Conservation (phyloP, 2,113 vertebrate species). For the Parotia lawesii region DNA sequence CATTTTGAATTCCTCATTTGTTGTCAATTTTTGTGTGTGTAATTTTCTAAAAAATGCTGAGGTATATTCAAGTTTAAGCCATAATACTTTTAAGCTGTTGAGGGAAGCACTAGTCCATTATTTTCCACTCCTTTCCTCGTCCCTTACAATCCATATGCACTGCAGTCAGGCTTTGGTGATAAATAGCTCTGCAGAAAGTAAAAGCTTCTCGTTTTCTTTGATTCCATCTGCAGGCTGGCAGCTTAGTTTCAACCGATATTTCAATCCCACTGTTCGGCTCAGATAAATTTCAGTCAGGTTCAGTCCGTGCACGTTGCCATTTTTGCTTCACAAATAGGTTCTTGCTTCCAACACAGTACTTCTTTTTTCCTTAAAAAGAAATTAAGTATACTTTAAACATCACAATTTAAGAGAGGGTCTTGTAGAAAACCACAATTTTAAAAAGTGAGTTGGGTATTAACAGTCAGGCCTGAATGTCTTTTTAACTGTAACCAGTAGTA, state of each 20-base stretch:
- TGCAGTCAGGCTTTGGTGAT: slow-evolving; percentile 20
- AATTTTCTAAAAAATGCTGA: background rate
- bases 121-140: background rate
- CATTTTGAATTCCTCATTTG: background rate
- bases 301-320: background rate
- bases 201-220: slow-evolving; percentile 27
- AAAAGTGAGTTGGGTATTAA: background rate
- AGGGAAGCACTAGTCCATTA: background rate
- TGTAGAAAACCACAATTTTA: background rate
- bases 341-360: background rate
- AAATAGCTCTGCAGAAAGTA: slow-evolving; percentile 41
- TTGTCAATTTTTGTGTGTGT: background rate
- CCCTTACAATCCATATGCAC: background rate
- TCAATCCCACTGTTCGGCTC: background rate
- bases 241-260: background rate
- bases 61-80: background rate
- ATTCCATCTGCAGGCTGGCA: slow-evolving; percentile 20
- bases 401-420: background rate
- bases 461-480: background rate
- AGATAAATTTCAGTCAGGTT: background rate
- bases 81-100: background rate
- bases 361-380: background rate
- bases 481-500: slow-evolving; percentile 20
- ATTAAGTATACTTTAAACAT: background rate
- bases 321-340: background rate